Conservation (phyloP, 37 sponge, comb jelly and placozoan species). For the Hexactinellida sp. region DNA sequence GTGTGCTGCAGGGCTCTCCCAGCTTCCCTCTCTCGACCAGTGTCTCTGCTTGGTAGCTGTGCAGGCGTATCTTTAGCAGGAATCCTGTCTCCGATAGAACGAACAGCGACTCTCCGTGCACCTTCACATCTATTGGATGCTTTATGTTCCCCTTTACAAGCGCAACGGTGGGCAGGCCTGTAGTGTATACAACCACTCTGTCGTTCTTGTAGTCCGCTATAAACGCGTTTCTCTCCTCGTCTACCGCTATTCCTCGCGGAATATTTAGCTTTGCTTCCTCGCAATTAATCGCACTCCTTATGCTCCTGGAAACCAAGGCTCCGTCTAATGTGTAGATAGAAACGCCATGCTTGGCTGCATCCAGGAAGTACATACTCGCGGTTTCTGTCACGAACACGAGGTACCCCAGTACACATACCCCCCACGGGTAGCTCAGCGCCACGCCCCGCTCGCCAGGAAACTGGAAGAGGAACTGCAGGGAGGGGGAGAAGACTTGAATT, state of each 20-base stretch:
- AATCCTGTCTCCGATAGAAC: no score
- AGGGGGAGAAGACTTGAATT: not conserved
- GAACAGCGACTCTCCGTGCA: no score
- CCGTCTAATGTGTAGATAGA: not conserved
- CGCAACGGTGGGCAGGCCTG: no score
- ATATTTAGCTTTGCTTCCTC: not conserved
- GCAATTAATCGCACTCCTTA: not conserved
- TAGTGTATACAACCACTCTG: not conserved
- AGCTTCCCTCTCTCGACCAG: no score
- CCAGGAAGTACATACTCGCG: not conserved
- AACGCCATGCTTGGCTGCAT: not conserved
- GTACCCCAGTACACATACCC: not conserved
- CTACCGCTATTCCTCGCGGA: not conserved
- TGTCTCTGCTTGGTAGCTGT: no score
- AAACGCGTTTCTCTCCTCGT: not conserved
- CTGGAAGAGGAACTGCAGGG: not conserved
- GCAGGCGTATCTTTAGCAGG: no score
- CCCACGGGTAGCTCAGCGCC: not conserved
- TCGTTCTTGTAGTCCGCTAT: not conserved
- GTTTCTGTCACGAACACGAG: not conserved
- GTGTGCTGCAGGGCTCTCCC: no score
- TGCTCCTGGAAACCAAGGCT: not conserved
- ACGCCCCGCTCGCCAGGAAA: not conserved
- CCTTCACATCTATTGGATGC: no score
- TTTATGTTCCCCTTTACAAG: no score